Evolutionary conservation across 2,888 invertebrate genomes (phyloP), one percentile per base, ranked within the genome.

Genomic region (Anaspis maculata): DNA sequence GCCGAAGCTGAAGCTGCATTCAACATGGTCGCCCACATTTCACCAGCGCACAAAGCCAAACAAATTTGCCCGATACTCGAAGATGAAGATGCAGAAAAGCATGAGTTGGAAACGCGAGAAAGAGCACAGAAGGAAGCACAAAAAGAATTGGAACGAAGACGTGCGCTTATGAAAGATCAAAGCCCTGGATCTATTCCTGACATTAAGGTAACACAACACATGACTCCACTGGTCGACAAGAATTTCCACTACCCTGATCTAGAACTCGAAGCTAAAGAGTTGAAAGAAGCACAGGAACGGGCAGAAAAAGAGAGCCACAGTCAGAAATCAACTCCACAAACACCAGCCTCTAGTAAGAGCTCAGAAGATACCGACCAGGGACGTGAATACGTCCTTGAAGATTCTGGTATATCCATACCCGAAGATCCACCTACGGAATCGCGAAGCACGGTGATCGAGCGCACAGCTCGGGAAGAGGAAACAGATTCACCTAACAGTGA

Each of bases 401-500:
- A 76, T 35, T 69, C 72, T 52, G 72, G 71, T 38, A 70, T 51
- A 25, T 44, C 71, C 39, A 73, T 72, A 49, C 73, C 69, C 23
- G 75, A 76, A 62, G 73, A 74, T 33, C 71, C 74, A 10, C 37
- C 51, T 27, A 52, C 59, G 1, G 54, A 72, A 59, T 56, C 70
- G 49, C 58, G 61, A 60, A 50, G 62, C 11, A 72, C 76, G 11
- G 72, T 77, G 2, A 69, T 73, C 5, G 74, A 77, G 48, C 77
- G 81, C 51, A 76, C 72, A 52, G 63, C 68, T 3, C 57, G 71
- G 21, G 74, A 74, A 48, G 73, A 72, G 51, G 61, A 61, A 29
- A 60, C 64, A 2, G 81, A 84, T 47, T 87, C 87, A 0, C 86
- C 86, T 0, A 79, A 76, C 6, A 83, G 82, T 52, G 88, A 88